Evolutionary conservation across 2,113 vertebrate genomes (phyloP), one percentile per base, ranked within the genome.

Genomic region (Bagarius yarrelli): DNA sequence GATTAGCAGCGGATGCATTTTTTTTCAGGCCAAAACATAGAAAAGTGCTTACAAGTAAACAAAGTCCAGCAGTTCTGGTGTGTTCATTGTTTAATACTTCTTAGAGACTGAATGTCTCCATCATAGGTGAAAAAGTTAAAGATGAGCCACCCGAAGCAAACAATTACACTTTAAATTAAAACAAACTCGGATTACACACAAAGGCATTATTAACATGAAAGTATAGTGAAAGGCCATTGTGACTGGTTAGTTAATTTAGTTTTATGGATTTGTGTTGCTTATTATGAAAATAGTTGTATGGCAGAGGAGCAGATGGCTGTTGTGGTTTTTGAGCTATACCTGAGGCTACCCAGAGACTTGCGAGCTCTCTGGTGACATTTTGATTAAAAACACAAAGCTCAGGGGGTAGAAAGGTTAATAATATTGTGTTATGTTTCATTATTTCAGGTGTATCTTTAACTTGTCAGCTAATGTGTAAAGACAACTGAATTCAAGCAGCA

Each of bases 1-100:
- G 91, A 93, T 92, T 93, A 92, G 89, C 83, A 63, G 60, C 3
- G 60, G 60, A 78, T 85, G 88, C 89, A 93, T 93, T 93, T 92
- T 94, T 92, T 81, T 79, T 85, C 87, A 90, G 88, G 87, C 87
- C 88, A 90, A 89, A 88, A 85, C 89, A 90, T 90, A 27, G 91
- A 92, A 92, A 87, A 82, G 81, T 56, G 83, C 88, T 88, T 90
- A 87, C 91, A 92, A 91, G 88, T 90, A 88, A 88, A 88, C 84
- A 85, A 88, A 90, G 83, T 81, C 85, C 88, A 88, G 83, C 77
- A 70, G 59, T 40, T 53, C 11, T 14, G 34, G 32, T 72, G 23
- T 30, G 21, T 19, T n/a, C 6, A 1, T 32, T 55, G 27, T 50
- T 72, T 56, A 71, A 16, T n/a, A 8, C 36, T 61, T 50, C 14